phyloP scores from a whole-genome alignment of 2,888 invertebrate species.

The Caenorhabditis imperialis region DNA sequence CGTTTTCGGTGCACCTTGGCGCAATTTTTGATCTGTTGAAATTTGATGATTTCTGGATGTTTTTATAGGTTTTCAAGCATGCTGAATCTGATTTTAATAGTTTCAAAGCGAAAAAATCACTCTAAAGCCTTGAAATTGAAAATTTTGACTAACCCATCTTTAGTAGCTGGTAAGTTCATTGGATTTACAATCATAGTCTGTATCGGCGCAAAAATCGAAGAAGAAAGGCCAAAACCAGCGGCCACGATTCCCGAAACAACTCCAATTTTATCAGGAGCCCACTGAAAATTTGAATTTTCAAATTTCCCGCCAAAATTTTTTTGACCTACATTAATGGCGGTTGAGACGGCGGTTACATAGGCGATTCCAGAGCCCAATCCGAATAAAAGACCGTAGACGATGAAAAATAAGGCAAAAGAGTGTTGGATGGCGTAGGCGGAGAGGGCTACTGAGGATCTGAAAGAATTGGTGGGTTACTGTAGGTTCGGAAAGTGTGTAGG shows the following conservation, averaged over 20 bases:
- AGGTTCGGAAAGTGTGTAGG: not conserved
- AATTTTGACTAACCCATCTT: conserved; percentile 65
- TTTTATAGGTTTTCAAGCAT: no score
- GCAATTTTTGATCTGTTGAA: no score
- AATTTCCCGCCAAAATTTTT: no score
- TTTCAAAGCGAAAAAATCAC: not conserved
- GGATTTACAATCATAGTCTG: conserved; percentile 76
- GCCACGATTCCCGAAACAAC: conserved; percentile 76
- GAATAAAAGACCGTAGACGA: conserved; percentile 76
- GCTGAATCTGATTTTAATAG: no score
- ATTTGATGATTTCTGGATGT: no score
- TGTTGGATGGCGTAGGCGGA: conserved; percentile 72
- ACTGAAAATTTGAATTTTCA: conserved; percentile 55
- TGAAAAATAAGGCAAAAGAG: conserved; percentile 70
- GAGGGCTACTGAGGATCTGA: conserved; percentile 71
- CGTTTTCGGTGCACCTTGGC: no score
- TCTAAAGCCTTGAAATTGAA: not conserved
- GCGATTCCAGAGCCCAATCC: conserved; percentile 77
- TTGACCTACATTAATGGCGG: conserved; percentile 73
- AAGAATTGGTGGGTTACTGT: not conserved
- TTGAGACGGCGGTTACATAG: conserved; percentile 76
- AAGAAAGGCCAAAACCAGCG: conserved; percentile 76
- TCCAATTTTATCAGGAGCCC: conserved; percentile 77
- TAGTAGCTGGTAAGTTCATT: conserved; percentile 69
- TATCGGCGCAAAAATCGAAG: conserved; percentile 77